Percentiles rank a stretch among this genome's conserved stretches.
Conservation (phyloP, 2,113 vertebrate species). For the Polyodon spathula region DNA sequence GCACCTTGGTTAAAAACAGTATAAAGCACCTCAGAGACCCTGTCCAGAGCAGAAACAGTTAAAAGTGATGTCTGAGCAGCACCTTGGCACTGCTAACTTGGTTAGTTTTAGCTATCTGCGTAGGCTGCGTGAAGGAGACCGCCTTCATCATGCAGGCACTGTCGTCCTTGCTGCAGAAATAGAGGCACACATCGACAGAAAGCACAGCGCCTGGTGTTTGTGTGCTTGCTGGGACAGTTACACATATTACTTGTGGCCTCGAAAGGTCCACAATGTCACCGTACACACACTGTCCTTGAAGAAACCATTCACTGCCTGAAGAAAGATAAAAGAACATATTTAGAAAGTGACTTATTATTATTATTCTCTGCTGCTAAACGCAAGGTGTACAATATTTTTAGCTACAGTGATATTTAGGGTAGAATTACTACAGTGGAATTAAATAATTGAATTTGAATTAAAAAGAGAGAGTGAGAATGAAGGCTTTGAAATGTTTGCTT, state of each 20-base stretch:
- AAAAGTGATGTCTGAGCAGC: constrained; percentile 60
- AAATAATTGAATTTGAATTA: too few species aligned
- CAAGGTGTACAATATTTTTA: too few species aligned
- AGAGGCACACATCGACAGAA: constrained; percentile 66
- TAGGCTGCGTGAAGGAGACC: constrained; percentile 71
- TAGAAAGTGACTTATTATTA: too few species aligned
- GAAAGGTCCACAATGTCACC: constrained; percentile 71
- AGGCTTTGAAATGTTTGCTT: too few species aligned
- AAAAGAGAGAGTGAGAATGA: too few species aligned
- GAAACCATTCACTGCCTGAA: constrained; percentile 76
- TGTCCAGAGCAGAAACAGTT: too few species aligned
- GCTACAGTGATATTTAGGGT: too few species aligned
- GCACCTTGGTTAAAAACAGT: too few species aligned
- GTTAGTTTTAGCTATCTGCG: constrained; percentile 44
- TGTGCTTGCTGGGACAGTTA: constrained; percentile 55
- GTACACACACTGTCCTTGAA: constrained; percentile 49
- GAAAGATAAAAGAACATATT: not conserved
- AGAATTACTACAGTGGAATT: too few species aligned
- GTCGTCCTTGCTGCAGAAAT: constrained; percentile 70
- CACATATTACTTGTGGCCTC: constrained; percentile 52
- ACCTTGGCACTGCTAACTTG: constrained; percentile 39
- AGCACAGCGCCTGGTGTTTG: constrained; percentile 45
- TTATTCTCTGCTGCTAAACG: too few species aligned
- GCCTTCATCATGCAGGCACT: constrained; percentile 83
- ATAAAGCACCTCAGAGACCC: too few species aligned